Base-by-base conservation (phyloP, 2,888 invertebrate species). In the Ephialtes manifestator region DNA sequence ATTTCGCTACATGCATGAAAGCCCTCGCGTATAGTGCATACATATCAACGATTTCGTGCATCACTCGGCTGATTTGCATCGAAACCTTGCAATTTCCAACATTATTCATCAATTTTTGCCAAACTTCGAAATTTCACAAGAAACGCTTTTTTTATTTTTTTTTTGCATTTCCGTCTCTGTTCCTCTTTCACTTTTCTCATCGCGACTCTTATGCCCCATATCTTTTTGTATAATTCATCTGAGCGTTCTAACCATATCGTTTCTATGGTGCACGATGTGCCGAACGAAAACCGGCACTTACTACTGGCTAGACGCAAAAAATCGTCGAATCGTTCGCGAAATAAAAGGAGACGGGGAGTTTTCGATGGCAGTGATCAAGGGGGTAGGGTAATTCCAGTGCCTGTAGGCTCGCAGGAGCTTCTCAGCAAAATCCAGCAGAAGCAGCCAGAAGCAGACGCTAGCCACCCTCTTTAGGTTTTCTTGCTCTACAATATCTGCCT, bases 281-380 rank as follows among this genome's bases (percentile, higher is more conserved):
- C 53, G 75, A 72, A 77, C 82, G 75, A 68, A 83, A 85, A 85
- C 94, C 94, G 89, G 91, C 92, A 94, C 91, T 94, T 94, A 94
- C 92, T 91, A 91, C 90, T 89, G 93, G 93, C 94, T 94, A 94
- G 94, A 94, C 94, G 92, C 90, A 92, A 93, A 94, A 94, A 94
- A 76, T 94, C 92, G 91, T 92, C 90, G 92, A 91, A 90, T 89
- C 89, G 86, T 88, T 89, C 85, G 85, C 84, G 89, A 91, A 68
- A 91, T 92, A 90, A 91, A 92, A 90, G 67, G 48, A 75, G 85
- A 74, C 81, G 75, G 88, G 88, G 48, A 71, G 90, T 92, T 91
- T 92, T 91, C 92, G 92, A 93, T 87, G 92, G 90, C 93, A 91
- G 92, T 94, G 91, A 93, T 94, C 93, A 93, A 87, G 90, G 88